Percentiles rank a stretch among this genome's conserved stretches.
Conservation (phyloP, 2,888 invertebrate genomes). For the Mimachlamys varia region DNA sequence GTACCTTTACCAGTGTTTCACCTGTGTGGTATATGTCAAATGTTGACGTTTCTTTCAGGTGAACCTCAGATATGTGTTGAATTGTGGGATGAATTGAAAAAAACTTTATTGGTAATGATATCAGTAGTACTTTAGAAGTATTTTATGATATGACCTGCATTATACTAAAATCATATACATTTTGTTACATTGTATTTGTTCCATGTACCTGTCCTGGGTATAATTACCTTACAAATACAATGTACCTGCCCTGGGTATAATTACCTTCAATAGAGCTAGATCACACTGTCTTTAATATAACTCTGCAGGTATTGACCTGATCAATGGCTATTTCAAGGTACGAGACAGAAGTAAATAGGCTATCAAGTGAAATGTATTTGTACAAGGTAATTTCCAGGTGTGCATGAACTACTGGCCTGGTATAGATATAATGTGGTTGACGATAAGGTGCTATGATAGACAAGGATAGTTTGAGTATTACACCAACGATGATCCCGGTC, state of each 20-base stretch:
- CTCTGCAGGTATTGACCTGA: background rate
- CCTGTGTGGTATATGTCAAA: too few species aligned
- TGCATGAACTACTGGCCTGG: background rate
- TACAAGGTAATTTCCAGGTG: conserved; percentile 14
- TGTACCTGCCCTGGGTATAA: background rate
- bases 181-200: too few species aligned
- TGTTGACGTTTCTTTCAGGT: background rate
- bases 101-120: background rate
- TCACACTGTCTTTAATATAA: too few species aligned
- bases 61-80: conserved; percentile 1
- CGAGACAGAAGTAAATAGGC: background rate
- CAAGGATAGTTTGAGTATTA: background rate
- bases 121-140: background rate
- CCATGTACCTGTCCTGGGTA: background rate
- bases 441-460: background rate
- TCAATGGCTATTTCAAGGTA: too few species aligned
- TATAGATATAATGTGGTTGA: background rate
- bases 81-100: background rate
- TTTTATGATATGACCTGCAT: background rate
- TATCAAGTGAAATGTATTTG: background rate
- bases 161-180: background rate
- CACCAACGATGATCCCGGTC: background rate
- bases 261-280: background rate
- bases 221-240: background rate
- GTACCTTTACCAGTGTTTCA: too few species aligned